Conservation (phyloP, 2,113 vertebrate genomes). For the Ranitomeya variabilis region DNA sequence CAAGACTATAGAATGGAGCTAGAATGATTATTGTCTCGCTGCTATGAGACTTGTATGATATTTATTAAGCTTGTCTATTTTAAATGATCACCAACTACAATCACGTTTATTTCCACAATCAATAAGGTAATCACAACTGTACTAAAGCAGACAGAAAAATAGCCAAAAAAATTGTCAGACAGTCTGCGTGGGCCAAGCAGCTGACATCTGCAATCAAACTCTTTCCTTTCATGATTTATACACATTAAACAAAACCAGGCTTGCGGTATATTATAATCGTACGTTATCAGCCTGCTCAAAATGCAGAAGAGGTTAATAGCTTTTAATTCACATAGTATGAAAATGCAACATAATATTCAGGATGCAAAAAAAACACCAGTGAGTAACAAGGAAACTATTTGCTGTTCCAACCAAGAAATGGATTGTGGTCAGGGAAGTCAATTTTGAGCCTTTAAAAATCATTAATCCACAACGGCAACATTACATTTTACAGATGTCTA, state of each 20-base stretch:
- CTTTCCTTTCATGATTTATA: constrained; percentile 17
- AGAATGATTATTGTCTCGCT: neutral
- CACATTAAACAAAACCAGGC: constrained; percentile 24
- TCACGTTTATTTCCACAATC: constrained; percentile 23
- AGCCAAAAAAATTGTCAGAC: constrained; percentile 25
- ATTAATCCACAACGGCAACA: constrained; percentile 61
- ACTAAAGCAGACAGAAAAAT: constrained; percentile 38
- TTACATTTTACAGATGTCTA: constrained; percentile 57
- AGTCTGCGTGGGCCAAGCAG: constrained; percentile 29
- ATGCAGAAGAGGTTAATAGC: constrained; percentile 35
- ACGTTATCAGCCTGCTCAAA: neutral
- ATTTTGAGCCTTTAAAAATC: constrained; percentile 61
- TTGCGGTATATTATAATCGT: neutral
- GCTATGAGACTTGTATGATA: neutral
- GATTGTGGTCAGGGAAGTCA: constrained; percentile 54
- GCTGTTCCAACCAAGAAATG: constrained; percentile 59
- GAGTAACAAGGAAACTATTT: constrained; percentile 60
- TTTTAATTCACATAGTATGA: constrained; percentile 31
- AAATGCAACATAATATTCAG: constrained; percentile 51
- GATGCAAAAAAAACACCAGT: constrained; percentile 53
- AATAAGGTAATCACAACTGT: constrained; percentile 31
- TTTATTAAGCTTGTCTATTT: neutral
- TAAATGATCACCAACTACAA: constrained; percentile 5
- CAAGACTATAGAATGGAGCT: neutral
- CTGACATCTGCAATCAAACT: constrained; percentile 7